These are phyloP conservation scores for Mactromeris polynyma DNA, from an alignment of 2,888 invertebrate species.

Conservation along the genomic window DNA sequence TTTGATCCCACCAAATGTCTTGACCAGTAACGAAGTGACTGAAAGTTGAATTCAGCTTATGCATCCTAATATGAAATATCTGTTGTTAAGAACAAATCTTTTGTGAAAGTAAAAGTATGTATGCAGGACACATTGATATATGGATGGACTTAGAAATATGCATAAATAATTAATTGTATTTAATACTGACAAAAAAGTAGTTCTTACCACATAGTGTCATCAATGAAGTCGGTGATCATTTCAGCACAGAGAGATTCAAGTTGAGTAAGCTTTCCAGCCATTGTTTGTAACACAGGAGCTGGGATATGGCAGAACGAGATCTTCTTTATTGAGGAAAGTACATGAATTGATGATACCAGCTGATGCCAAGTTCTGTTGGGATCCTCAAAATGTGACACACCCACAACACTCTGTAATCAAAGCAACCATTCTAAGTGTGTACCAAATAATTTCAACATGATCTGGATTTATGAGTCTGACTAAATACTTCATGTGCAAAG, in stretches of 20 bases:
- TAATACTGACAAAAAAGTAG: background rate
- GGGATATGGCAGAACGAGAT: slow-evolving; percentile 83
- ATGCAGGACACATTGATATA: too few relatives aligned
- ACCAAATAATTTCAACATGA: background rate
- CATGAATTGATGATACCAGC: slow-evolving; percentile 74
- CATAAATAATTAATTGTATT: too few relatives aligned
- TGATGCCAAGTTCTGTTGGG: slow-evolving; percentile 80
- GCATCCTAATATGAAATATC: too few relatives aligned
- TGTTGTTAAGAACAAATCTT: too few relatives aligned
- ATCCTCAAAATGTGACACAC: slow-evolving; percentile 74
- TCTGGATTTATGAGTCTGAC: background rate
- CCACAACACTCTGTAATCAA: slow-evolving; percentile 76
- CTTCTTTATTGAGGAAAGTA: slow-evolving; percentile 70
- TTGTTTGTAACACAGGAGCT: slow-evolving; percentile 75
- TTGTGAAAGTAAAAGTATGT: too few relatives aligned
- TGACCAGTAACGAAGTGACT: too few relatives aligned
- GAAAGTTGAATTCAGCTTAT: too few relatives aligned
- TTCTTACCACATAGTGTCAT: slow-evolving; percentile 76
- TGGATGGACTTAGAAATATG: too few relatives aligned
- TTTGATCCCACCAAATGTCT: too few relatives aligned
- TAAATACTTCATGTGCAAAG: too few relatives aligned
- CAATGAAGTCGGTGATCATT: slow-evolving; percentile 75
- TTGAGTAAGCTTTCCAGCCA: slow-evolving; percentile 74
- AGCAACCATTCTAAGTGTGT: background rate
- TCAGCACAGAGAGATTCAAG: slow-evolving; percentile 79